Percentiles rank a stretch among this genome's conserved stretches.
Conservation (phyloP, 2,888 invertebrate genomes). For the Metallyticus violacea region DNA sequence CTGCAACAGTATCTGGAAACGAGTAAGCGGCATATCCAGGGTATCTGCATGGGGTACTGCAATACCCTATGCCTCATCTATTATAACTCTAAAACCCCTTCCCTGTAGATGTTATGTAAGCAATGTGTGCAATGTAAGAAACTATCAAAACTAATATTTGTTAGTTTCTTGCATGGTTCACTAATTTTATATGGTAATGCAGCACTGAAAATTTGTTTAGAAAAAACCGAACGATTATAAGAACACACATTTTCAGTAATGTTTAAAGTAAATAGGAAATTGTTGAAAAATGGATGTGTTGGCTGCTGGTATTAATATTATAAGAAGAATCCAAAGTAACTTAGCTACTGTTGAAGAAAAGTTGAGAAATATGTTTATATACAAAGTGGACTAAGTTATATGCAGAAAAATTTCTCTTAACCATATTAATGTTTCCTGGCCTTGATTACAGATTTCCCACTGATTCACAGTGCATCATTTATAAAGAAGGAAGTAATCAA, state of each 20-base stretch:
- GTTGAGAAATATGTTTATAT: not conserved
- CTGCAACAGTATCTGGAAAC: slow-evolving; percentile 37
- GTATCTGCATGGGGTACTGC: not conserved
- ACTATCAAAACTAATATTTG: not conserved
- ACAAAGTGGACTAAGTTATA: not conserved
- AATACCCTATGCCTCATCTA: not conserved
- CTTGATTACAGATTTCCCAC: slow-evolving; percentile 39
- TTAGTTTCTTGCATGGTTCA: not conserved
- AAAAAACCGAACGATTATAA: not conserved
- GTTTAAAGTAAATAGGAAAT: not conserved
- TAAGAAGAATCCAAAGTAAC: not conserved
- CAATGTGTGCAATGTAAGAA: not conserved
- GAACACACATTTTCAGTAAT: not conserved
- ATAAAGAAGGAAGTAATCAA: slow-evolving; percentile 41
- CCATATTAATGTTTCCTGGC: not conserved
- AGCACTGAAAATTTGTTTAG: not conserved
- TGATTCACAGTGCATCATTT: slow-evolving; percentile 39
- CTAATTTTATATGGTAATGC: not conserved
- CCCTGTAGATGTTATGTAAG: slow-evolving; percentile 1
- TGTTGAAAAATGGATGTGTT: not conserved
- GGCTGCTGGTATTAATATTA: not conserved
- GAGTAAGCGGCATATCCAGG: slow-evolving; percentile 34
- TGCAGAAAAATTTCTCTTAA: not conserved
- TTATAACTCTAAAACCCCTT: not conserved
- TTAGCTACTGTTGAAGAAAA: not conserved